These are phyloP conservation scores for Sycobia sp. DNA, from an alignment of 1,140 invertebrate species.

Conservation along the genomic window DNA sequence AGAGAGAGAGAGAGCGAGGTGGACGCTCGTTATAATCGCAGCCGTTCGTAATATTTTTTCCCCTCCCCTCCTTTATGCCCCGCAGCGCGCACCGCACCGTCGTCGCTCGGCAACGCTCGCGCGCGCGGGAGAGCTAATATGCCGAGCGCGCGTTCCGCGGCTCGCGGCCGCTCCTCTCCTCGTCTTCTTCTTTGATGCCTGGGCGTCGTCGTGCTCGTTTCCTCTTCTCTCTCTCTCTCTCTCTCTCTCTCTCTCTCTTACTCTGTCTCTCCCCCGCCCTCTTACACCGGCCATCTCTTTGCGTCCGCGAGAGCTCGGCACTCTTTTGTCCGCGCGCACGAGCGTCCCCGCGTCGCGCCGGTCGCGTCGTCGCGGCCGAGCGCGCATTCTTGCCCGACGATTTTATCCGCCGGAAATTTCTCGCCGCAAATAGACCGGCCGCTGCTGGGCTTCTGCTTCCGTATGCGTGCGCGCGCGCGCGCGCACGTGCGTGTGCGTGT, in stretches of 20 bases:
- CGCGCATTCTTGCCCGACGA: constrained; percentile 42
- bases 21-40: too few relatives aligned
- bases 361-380: not conserved
- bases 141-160: too few relatives aligned
- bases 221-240: constrained; percentile 29
- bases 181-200: constrained; percentile 28
- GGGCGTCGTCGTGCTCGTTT: constrained; percentile 11
- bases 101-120: not conserved
- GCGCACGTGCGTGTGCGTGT: too few relatives aligned
- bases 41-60: too few relatives aligned
- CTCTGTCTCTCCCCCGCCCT: too few relatives aligned
- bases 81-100: not conserved
- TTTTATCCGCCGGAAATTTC: constrained; percentile 48
- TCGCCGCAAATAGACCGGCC: too few relatives aligned
- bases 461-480: too few relatives aligned
- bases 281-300: too few relatives aligned
- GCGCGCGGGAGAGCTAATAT: too few relatives aligned
- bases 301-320: too few relatives aligned
- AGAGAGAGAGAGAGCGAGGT: too few relatives aligned
- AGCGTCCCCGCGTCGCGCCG: constrained; percentile 28
- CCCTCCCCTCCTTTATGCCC: not conserved
- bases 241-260: constrained; percentile 17
- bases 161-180: not conserved
- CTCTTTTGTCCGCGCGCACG: constrained; percentile 22
- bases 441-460: too few relatives aligned